A percentile compares a stretch with the other conserved stretches of the same genome.
These are phyloP conservation scores for Molossus molossus DNA, from an alignment of 2,797 vertebrate species.

Conservation along the genomic window DNA sequence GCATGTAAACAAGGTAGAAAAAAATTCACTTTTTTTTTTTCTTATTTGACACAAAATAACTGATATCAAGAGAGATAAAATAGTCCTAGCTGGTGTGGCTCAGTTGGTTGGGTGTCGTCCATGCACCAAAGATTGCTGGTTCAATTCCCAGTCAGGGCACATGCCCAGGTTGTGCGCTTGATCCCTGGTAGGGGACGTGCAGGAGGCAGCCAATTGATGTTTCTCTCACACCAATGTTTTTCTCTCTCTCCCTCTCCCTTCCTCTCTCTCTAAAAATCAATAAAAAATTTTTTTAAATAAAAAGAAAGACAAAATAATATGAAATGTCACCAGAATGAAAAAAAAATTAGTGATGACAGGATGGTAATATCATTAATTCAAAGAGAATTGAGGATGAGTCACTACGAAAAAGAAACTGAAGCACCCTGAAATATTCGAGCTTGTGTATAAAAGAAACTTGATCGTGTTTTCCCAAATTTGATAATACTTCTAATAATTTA, in stretches of 20 bases:
- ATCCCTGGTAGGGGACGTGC: too few species aligned
- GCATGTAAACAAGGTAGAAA: not conserved
- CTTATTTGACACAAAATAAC: constrained; percentile 68
- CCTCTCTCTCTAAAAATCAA: too few species aligned
- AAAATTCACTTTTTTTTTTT: constrained; percentile 37
- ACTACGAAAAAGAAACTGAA: not conserved
- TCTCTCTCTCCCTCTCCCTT: too few species aligned
- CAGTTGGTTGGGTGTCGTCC: too few species aligned
- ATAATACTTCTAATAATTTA: constrained; percentile 15
- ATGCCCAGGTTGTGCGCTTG: too few species aligned
- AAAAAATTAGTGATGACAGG: constrained; percentile 61
- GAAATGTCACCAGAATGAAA: constrained; percentile 54
- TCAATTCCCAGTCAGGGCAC: too few species aligned
- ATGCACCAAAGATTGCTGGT: too few species aligned
- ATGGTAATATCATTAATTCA: constrained; percentile 75
- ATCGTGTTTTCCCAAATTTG: not conserved
- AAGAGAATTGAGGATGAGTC: constrained; percentile 52
- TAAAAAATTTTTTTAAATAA: too few species aligned
- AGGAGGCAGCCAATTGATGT: too few species aligned
- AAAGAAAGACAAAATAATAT: constrained; percentile 50
- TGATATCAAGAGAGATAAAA: constrained; percentile 53
- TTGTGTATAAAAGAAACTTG: not conserved
- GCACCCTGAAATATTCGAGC: constrained; percentile 6
- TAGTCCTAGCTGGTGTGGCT: not conserved
- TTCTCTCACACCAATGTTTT: too few species aligned